phyloP scores from a whole-genome alignment of 2,888 invertebrate species.

The Maniola hyperantus region DNA sequence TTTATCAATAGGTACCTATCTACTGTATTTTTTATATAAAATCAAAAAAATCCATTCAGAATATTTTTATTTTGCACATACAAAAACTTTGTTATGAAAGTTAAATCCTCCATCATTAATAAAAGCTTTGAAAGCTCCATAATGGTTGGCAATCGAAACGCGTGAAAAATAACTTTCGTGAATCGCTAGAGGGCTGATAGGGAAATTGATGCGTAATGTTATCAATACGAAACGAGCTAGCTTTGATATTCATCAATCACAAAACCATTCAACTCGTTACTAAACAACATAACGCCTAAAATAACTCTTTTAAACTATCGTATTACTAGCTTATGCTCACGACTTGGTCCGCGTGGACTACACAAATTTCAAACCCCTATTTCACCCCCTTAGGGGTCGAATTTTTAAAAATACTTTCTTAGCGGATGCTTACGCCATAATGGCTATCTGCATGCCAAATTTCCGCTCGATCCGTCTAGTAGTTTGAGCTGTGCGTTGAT shows the following conservation, averaged over 20 bases:
- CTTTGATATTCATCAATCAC: constrained; percentile 71
- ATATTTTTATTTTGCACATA: constrained; percentile 1
- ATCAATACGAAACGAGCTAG: constrained; percentile 42
- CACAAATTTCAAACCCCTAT: too few species aligned
- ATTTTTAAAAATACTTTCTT: too few species aligned
- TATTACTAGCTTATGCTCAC: too few species aligned
- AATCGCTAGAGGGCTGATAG: constrained; percentile 31
- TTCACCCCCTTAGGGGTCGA: too few species aligned
- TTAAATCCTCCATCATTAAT: constrained; percentile 12
- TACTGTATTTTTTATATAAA: too few species aligned
- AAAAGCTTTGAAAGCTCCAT: constrained; percentile 25
- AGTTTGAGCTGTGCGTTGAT: too few species aligned
- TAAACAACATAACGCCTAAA: constrained; percentile 64
- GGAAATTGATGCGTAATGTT: constrained; percentile 46
- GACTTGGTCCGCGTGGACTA: too few species aligned
- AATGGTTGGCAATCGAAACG: constrained; percentile 20
- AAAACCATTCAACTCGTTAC: constrained; percentile 73
- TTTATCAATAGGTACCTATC: too few species aligned
- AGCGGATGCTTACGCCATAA: too few species aligned
- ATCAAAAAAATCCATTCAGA: not conserved
- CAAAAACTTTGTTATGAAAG: constrained; percentile 10
- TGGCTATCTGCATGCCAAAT: too few species aligned
- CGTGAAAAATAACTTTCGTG: constrained; percentile 26
- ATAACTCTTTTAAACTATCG: constrained; percentile 40
- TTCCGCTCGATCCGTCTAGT: too few species aligned